A percentile compares a stretch with the other conserved stretches of the same genome.
These are phyloP conservation scores for Poecilobothrus nobilitatus DNA, from an alignment of 2,888 invertebrate genomes.

Conservation along the genomic window DNA sequence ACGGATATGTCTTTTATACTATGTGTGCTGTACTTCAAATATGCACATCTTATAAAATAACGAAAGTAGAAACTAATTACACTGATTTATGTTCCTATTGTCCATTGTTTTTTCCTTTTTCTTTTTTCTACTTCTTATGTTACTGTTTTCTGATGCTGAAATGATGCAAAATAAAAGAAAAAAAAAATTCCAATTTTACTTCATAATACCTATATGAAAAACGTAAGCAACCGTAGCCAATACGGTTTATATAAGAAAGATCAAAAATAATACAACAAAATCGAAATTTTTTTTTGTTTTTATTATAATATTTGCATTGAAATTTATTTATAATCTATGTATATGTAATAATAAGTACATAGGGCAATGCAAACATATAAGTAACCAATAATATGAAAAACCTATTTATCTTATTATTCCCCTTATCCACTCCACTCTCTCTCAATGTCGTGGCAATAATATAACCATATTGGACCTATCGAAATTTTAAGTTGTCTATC, in stretches of 20 bases:
- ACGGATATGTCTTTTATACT: background rate
- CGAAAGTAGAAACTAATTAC: constrained; percentile 65
- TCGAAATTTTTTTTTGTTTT: too few species aligned
- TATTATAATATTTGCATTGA: too few species aligned
- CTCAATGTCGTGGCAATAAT: too few species aligned
- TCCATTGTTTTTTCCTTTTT: constrained; percentile 65
- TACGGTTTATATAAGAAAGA: too few species aligned
- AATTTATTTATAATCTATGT: too few species aligned
- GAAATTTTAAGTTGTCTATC: background rate
- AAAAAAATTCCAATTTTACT: background rate
- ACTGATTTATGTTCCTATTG: constrained; percentile 90
- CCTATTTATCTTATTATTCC: too few species aligned
- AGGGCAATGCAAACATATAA: too few species aligned
- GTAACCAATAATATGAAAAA: too few species aligned
- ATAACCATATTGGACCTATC: background rate
- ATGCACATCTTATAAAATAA: constrained; percentile 3
- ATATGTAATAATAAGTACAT: too few species aligned
- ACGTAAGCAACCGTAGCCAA: background rate
- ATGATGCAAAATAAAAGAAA: constrained; percentile 17
- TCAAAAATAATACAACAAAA: too few species aligned
- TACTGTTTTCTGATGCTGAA: constrained; percentile 26
- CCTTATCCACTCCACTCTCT: too few species aligned
- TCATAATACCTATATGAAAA: background rate
- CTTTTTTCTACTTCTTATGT: constrained; percentile 23
- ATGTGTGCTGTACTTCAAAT: background rate